Evolutionary conservation across 1,140 invertebrate genomes (phyloP).

Genomic region (Drosophila grimshawi): DNA sequence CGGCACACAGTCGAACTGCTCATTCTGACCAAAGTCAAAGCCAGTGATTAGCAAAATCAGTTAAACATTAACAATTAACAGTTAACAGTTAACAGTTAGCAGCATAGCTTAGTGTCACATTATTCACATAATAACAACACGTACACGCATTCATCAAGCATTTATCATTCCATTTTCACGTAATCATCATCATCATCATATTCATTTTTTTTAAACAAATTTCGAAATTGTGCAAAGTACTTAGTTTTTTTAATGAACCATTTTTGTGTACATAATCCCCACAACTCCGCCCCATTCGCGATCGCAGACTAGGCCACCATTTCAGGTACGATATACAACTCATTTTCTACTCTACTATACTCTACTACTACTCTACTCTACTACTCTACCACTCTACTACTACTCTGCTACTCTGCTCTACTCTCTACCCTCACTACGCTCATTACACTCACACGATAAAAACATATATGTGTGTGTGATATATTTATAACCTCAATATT

Average conservation of each 20-base stretch:
- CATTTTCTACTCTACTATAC: slow-evolving; percentile 76
- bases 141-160: slow-evolving; percentile 40
- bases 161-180: slow-evolving; percentile 43
- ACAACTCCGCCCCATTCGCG: slow-evolving; percentile 79
- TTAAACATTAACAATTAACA: background rate
- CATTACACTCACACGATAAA: slow-evolving; percentile 40
- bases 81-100: slow-evolving; percentile 2
- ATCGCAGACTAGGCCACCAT: slow-evolving; percentile 84
- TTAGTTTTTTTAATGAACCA: slow-evolving; percentile 80
- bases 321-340: slow-evolving; percentile 83
- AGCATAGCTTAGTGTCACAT: slow-evolving; percentile 27
- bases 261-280: slow-evolving; percentile 83
- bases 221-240: slow-evolving; percentile 81
- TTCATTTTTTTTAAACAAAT: slow-evolving; percentile 63
- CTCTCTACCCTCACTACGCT: slow-evolving; percentile 41
- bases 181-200: slow-evolving; percentile 30
- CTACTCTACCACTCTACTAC: slow-evolving; percentile 46
- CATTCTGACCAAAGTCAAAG: slow-evolving; percentile 17
- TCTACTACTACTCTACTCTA: slow-evolving; percentile 52
- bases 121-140: slow-evolving; percentile 44
- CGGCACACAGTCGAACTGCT: slow-evolving; percentile 38
- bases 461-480: slow-evolving; percentile 24
- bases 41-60: slow-evolving; percentile 13
- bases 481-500: background rate
- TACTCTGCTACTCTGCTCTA: slow-evolving; percentile 48